Evolutionary conservation across 2,888 invertebrate genomes (phyloP).

Genomic region (Yponomeuta cagnagella): DNA sequence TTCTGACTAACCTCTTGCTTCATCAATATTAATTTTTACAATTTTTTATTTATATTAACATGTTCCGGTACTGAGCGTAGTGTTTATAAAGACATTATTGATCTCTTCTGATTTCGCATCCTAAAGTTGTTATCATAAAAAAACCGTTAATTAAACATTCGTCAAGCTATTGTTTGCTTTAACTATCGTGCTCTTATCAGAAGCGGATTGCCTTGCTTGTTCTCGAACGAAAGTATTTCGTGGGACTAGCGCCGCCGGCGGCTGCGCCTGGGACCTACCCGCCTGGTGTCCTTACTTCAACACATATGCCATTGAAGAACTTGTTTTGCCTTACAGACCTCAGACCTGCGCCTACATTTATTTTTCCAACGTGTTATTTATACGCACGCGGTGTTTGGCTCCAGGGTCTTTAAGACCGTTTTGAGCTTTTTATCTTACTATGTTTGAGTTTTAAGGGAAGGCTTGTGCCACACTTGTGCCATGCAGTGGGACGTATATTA

Average conservation of each 20-base stretch:
- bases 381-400: neutral
- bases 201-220: neutral
- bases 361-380: neutral
- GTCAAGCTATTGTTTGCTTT: conserved; percentile 2
- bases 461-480: too few species aligned
- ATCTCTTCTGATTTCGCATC: neutral
- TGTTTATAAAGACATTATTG: neutral
- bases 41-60: too few species aligned
- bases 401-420: neutral
- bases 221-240: neutral
- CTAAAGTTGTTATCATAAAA: neutral
- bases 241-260: neutral
- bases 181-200: conserved; percentile 2
- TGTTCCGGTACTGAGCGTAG: too few species aligned
- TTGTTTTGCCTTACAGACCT: neutral
- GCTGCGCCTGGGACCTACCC: neutral
- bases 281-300: neutral
- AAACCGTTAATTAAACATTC: neutral
- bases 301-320: conserved; percentile 3
- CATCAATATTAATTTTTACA: too few species aligned
- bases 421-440: neutral
- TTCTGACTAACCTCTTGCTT: too few species aligned
- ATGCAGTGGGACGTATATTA: too few species aligned
- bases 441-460: neutral
- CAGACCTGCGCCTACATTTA: neutral